Percentiles rank a stretch among this genome's conserved stretches.
These are phyloP conservation scores for Julus scanicus DNA, from an alignment of 2,888 invertebrate genomes.

Conservation along the genomic window DNA sequence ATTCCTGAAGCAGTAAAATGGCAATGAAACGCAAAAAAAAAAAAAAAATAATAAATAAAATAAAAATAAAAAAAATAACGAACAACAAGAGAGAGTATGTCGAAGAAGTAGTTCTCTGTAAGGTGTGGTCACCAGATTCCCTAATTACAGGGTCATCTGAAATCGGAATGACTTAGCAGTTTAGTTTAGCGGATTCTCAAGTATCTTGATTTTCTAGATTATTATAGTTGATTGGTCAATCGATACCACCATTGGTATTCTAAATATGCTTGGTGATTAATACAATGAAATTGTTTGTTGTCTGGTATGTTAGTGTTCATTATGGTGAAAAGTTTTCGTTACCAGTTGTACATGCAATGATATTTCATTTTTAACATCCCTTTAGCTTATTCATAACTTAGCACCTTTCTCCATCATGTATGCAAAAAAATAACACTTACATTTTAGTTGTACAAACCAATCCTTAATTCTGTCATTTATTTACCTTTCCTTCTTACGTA, in stretches of 20 bases:
- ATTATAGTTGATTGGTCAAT: background rate
- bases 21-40: background rate
- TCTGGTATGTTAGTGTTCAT: too few species aligned
- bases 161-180: background rate
- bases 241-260: background rate
- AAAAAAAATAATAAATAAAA: too few species aligned
- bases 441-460: too few species aligned
- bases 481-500: background rate
- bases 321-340: too few species aligned
- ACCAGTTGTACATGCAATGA: too few species aligned
- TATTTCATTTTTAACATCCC: too few species aligned
- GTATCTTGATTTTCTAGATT: conserved; percentile 4
- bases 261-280: too few species aligned
- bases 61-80: background rate
- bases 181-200: background rate
- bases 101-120: background rate
- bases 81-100: background rate
- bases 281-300: too few species aligned
- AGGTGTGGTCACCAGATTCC: conserved; percentile 21
- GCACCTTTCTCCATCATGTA: too few species aligned
- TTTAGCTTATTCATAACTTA: too few species aligned
- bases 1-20: background rate
- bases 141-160: conserved; percentile 32
- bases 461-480: background rate
- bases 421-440: too few species aligned